A percentile compares a stretch with the other conserved stretches of the same genome.
Conservation (phyloP, 2,797 vertebrate genomes). For the Galaxias olidus region DNA sequence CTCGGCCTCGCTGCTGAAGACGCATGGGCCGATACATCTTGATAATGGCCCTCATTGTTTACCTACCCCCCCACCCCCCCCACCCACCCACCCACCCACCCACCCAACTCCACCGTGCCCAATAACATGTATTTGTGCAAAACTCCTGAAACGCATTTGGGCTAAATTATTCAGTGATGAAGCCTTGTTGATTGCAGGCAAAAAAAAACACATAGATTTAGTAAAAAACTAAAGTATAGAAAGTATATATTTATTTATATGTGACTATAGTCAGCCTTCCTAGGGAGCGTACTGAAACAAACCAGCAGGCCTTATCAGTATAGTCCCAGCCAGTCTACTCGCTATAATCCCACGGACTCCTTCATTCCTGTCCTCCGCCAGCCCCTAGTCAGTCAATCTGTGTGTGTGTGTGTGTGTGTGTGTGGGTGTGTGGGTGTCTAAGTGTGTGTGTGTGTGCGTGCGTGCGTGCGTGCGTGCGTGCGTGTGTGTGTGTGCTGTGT, state of each 20-base stretch:
- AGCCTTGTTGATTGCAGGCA: slow-evolving; percentile 63
- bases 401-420: slow-evolving; percentile 36
- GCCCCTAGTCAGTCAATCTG: slow-evolving; percentile 63
- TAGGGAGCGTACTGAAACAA: slow-evolving; percentile 12
- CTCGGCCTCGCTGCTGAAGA: slow-evolving; percentile 48
- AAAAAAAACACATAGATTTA: too few relatives aligned
- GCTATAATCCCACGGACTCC: slow-evolving; percentile 26
- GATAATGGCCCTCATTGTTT: slow-evolving; percentile 76
- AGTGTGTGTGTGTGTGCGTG: slow-evolving; percentile 1
- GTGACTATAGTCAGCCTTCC: too few relatives aligned
- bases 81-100: slow-evolving; percentile 53
- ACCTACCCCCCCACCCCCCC: slow-evolving; percentile 54
- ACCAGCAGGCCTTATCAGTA: slow-evolving; percentile 55
- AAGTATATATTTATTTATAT: too few relatives aligned
- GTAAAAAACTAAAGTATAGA: too few relatives aligned
- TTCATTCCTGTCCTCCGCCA: slow-evolving; percentile 41
- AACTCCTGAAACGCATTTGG: slow-evolving; percentile 76
- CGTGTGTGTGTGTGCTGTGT: not conserved
- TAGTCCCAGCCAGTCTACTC: not conserved
- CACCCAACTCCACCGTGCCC: not conserved
- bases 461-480: not conserved
- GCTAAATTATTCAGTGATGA: slow-evolving; percentile 70
- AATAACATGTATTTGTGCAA: slow-evolving; percentile 73
- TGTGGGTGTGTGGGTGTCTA: not conserved
- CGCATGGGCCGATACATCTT: slow-evolving; percentile 72